Evolutionary conservation across 1,140 invertebrate species (phyloP).

Genomic region (Pachypsylla venusta): DNA sequence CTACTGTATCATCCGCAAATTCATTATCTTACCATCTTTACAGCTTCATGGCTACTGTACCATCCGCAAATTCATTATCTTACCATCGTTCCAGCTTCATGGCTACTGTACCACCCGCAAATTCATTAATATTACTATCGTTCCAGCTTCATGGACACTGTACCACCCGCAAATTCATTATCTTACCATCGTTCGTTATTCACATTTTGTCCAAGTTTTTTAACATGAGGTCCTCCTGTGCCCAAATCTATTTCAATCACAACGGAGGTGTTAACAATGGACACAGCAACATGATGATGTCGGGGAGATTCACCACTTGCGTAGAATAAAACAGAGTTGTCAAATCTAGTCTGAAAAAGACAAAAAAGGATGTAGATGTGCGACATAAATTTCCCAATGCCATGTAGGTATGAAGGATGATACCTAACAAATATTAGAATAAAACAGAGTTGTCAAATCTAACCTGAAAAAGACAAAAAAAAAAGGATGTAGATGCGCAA

Average conservation of each 20-base stretch:
- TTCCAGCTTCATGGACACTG: no score
- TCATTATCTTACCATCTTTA: no score
- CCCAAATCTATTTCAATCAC: conserved; percentile 72
- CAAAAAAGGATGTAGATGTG: background rate
- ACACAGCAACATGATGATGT: conserved; percentile 63
- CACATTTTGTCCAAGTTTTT: conserved; percentile 44
- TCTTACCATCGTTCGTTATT: conserved; percentile 54
- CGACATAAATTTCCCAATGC: background rate
- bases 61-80: no score
- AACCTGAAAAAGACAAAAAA: conserved; percentile 38
- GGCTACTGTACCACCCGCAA: no score
- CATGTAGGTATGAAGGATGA: no score
- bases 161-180: no score
- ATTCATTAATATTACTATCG: no score
- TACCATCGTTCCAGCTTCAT: no score
- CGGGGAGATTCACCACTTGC: conserved; percentile 68
- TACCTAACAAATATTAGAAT: conserved; percentile 40
- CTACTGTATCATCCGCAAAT: no score
- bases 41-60: no score
- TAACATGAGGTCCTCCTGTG: conserved; percentile 46
- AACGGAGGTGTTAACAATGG: conserved; percentile 58
- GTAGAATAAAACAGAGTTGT: conserved; percentile 74
- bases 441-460: conserved; percentile 71
- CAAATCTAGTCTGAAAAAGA: conserved; percentile 53
- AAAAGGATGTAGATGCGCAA: background rate